These are phyloP conservation scores for Oreochromis grahami DNA, from an alignment of 2,797 vertebrate genomes.

Conservation along the genomic window DNA sequence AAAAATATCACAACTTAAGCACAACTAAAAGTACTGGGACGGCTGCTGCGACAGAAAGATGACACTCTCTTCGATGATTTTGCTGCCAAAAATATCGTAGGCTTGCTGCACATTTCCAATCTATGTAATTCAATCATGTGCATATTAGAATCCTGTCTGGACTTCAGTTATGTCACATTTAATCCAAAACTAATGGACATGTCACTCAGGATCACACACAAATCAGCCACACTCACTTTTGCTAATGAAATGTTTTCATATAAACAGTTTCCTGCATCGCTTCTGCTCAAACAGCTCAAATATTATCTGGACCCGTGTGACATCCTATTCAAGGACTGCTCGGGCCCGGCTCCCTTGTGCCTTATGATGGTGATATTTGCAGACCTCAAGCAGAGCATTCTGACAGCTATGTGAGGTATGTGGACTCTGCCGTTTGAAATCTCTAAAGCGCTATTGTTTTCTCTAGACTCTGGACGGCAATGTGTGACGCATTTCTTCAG, in stretches of 20 bases:
- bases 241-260: not conserved
- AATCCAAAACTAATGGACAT: constrained; percentile 6
- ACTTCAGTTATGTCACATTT: constrained; percentile 9
- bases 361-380: not conserved
- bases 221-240: not conserved
- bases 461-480: not conserved
- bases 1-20: not conserved
- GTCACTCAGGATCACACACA: not conserved
- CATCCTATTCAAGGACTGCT: not conserved
- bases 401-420: not conserved
- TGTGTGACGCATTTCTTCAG: constrained; percentile 4
- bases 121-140: not conserved
- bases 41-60: not conserved
- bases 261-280: not conserved
- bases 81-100: not conserved
- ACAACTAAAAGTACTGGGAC: not conserved
- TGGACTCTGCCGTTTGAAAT: not conserved
- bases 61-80: not conserved
- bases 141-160: not conserved
- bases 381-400: not conserved
- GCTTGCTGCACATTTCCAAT: not conserved
- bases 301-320: not conserved
- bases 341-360: not conserved
- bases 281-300: not conserved
- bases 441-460: not conserved